Percentiles rank a stretch among this genome's conserved stretches.
Conservation (phyloP, 2,797 vertebrate species). For the Picus viridis region DNA sequence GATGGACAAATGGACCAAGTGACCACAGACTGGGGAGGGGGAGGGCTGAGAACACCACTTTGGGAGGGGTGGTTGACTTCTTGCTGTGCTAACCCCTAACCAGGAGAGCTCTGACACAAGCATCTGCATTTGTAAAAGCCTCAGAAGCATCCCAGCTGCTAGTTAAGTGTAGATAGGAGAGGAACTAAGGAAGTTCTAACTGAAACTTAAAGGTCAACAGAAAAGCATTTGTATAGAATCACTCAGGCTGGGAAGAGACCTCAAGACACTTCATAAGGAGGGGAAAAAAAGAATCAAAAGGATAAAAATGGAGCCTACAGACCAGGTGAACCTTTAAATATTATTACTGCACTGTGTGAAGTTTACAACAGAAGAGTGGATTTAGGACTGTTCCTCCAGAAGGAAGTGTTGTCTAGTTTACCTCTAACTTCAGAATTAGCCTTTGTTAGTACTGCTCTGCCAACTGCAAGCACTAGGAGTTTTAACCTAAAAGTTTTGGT, state of each 20-base stretch:
- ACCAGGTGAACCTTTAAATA: slow-evolving; percentile 51
- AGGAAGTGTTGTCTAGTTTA: not conserved
- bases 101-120: not conserved
- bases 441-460: slow-evolving; percentile 1
- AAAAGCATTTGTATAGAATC: slow-evolving; percentile 42
- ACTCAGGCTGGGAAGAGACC: slow-evolving; percentile 30
- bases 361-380: not conserved
- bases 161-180: not conserved
- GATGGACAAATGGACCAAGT: slow-evolving; percentile 66
- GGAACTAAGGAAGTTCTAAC: slow-evolving; percentile 34
- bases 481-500: slow-evolving; percentile 12
- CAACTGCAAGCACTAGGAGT: slow-evolving; percentile 23
- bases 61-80: not conserved
- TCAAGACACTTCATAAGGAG: slow-evolving; percentile 54
- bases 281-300: too few relatives aligned
- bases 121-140: slow-evolving; percentile 31
- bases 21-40: slow-evolving; percentile 30
- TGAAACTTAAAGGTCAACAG: slow-evolving; percentile 6
- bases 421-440: slow-evolving; percentile 10
- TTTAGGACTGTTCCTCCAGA: not conserved
- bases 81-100: not conserved
- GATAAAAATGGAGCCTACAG: not conserved
- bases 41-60: slow-evolving; percentile 27
- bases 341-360: slow-evolving; percentile 1
- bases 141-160: slow-evolving; percentile 31